Conservation (phyloP, 1,140 invertebrate genomes). For the Nephotettix cincticeps region DNA sequence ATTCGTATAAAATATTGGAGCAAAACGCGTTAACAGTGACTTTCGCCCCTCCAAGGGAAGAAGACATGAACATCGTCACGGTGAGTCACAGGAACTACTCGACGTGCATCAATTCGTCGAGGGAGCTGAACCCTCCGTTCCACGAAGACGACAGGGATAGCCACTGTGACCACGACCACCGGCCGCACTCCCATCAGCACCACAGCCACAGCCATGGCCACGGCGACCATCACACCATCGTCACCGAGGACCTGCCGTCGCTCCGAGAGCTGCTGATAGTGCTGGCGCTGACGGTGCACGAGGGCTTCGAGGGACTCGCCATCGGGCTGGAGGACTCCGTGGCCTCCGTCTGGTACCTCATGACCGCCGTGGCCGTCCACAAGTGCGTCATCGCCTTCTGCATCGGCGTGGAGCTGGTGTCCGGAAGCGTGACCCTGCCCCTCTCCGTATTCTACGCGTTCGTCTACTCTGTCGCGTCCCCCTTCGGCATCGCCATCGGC, state of each 20-base stretch:
- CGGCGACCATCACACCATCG: conserved; percentile 24
- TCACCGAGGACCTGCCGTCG: conserved; percentile 5
- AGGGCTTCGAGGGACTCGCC: conserved; percentile 65
- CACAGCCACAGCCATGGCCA: conserved; percentile 16
- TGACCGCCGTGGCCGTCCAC: conserved; percentile 64
- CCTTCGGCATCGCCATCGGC: conserved; percentile 60
- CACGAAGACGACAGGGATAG: not conserved
- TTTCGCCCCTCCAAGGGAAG: not conserved
- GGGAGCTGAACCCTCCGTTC: not conserved
- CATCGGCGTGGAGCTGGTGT: conserved; percentile 53
- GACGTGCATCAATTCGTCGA: not conserved
- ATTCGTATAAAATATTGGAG: not conserved
- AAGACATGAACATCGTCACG: conserved; percentile 6
- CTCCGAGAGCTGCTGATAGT: conserved; percentile 54
- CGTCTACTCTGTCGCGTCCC: conserved; percentile 54
- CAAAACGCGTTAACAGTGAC: conserved; percentile 7
- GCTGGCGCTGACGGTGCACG: conserved; percentile 62
- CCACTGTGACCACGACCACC: not conserved
- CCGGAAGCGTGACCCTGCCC: conserved; percentile 42
- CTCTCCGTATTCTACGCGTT: conserved; percentile 50
- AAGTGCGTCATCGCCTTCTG: conserved; percentile 60
- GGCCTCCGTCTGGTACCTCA: conserved; percentile 59
- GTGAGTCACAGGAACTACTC: not conserved
- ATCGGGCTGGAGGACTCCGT: conserved; percentile 56
- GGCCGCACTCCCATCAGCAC: conserved; percentile 14